Evolutionary conservation across 1,140 invertebrate genomes (phyloP).

Genomic region (Meloidogyne floridensis): DNA sequence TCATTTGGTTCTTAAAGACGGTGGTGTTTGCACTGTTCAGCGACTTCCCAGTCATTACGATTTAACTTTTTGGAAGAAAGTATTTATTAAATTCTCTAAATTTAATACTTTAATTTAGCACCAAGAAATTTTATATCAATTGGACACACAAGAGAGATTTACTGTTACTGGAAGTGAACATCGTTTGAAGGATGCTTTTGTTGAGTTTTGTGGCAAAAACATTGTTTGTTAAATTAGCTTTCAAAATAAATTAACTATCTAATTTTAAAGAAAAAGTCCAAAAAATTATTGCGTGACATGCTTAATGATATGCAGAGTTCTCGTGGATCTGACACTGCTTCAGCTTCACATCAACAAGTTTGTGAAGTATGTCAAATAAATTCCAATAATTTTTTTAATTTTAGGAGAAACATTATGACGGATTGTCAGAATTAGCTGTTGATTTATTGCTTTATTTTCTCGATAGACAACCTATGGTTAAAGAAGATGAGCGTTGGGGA

Average conservation of each 20-base stretch:
- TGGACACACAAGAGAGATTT: conserved; percentile 16
- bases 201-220: conserved; percentile 28
- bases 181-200: conserved; percentile 26
- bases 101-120: conserved; percentile 6
- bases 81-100: background rate
- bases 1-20: conserved; percentile 27
- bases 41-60: conserved; percentile 15
- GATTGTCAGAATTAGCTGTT: conserved; percentile 14
- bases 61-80: conserved; percentile 30
- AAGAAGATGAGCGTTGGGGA: conserved; percentile 25
- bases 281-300: conserved; percentile 22
- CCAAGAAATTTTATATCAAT: conserved; percentile 17
- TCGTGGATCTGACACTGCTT: background rate
- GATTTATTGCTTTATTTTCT: conserved; percentile 27
- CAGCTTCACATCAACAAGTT: background rate
- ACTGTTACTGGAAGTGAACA: conserved; percentile 5
- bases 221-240: background rate
- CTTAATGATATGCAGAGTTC: background rate
- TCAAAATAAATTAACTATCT: background rate
- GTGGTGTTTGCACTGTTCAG: conserved; percentile 20
- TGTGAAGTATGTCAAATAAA: background rate
- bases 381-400: background rate
- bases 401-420: conserved; percentile 2
- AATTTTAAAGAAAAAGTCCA: conserved; percentile 22
- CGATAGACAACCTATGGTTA: conserved; percentile 15